Conservation (phyloP, 2,797 vertebrate species). For the Chiloscyllium punctatum region DNA sequence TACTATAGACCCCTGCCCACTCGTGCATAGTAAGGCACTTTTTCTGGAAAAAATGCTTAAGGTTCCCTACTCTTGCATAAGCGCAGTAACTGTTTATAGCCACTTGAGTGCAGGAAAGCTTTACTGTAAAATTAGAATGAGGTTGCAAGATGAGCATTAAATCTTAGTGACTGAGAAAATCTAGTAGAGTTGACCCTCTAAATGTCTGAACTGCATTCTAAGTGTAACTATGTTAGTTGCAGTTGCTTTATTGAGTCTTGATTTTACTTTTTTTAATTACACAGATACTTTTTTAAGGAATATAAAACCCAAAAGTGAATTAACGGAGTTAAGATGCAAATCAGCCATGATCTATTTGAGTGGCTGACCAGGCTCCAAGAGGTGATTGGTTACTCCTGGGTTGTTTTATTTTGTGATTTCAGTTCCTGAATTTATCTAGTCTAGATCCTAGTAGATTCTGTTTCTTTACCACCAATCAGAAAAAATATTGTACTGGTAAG, state of each 20-base stretch:
- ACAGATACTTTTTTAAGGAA: not conserved
- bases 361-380: not conserved
- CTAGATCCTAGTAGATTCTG: not conserved
- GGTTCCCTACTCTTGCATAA: not conserved
- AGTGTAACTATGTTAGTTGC: not conserved
- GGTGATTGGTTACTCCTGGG: not conserved
- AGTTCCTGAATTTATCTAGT: not conserved
- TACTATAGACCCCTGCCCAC: not conserved
- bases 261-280: not conserved
- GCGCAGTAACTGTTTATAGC: not conserved
- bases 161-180: not conserved
- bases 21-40: not conserved
- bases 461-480: not conserved
- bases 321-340: not conserved
- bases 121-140: not conserved
- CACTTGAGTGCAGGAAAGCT: not conserved
- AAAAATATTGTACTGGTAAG: not conserved
- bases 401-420: not conserved
- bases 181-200: not conserved
- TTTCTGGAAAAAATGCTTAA: not conserved
- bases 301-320: not conserved
- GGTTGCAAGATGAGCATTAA: not conserved
- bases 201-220: not conserved
- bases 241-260: not conserved
- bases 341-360: not conserved